Conservation (phyloP, 2,113 vertebrate genomes). For the Nothobranchius kuhntae region DNA sequence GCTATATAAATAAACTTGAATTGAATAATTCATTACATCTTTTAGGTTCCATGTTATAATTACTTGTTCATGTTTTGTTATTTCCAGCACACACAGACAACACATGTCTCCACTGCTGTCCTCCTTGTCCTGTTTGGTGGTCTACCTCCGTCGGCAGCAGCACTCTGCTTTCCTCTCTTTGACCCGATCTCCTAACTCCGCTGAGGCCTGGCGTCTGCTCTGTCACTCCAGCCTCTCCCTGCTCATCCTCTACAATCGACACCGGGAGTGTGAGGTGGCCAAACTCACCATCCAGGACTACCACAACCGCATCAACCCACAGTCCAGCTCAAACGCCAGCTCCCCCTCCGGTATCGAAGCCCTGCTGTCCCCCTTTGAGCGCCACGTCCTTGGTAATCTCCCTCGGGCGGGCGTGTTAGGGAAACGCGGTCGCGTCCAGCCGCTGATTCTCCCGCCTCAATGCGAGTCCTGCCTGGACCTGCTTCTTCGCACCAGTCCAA, state of each 20-base stretch:
- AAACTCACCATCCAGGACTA: conserved; percentile 81
- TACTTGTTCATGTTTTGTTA: conserved; percentile 4
- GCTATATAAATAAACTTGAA: too few relatives aligned
- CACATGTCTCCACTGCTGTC: conserved; percentile 79
- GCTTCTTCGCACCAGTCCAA: conserved; percentile 77
- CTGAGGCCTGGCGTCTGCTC: conserved; percentile 80
- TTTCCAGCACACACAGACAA: conserved; percentile 64
- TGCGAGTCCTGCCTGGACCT: conserved; percentile 80
- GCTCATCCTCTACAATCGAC: conserved; percentile 82
- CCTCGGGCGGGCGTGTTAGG: conserved; percentile 76
- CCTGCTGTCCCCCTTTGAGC: conserved; percentile 78
- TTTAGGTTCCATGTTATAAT: not conserved
- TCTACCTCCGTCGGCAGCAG: conserved; percentile 79
- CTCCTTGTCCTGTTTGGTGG: conserved; percentile 79
- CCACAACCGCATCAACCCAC: conserved; percentile 56
- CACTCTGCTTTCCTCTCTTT: conserved; percentile 77
- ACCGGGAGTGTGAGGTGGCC: conserved; percentile 82
- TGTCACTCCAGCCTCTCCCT: conserved; percentile 82
- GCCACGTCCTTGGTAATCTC: conserved; percentile 73
- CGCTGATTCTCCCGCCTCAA: conserved; percentile 77
- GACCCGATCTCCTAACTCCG: conserved; percentile 72
- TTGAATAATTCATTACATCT: too few relatives aligned
- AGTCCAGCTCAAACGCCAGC: conserved; percentile 14
- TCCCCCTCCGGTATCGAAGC: conserved; percentile 62
- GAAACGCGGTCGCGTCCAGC: conserved; percentile 77